Conservation (phyloP, 2,797 vertebrate genomes). For the Amblyraja radiata region DNA sequence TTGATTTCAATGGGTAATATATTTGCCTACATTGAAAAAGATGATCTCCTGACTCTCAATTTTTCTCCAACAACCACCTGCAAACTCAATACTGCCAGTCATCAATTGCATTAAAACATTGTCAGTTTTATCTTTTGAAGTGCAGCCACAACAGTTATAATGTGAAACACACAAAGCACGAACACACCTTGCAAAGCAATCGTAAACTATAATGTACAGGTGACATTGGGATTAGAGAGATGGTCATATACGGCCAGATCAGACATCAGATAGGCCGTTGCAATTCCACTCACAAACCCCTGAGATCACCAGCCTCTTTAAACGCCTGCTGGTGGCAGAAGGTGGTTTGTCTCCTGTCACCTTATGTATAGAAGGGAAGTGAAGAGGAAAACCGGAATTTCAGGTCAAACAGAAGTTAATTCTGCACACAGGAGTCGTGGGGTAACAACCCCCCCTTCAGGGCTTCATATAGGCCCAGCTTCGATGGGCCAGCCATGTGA, state of each 20-base stretch:
- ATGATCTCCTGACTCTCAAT: background rate
- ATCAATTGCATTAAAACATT: background rate
- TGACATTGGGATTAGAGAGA: background rate
- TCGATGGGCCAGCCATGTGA: too few species aligned
- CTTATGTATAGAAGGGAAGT: background rate
- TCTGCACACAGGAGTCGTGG: background rate
- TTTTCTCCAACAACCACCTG: background rate
- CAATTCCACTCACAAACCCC: background rate
- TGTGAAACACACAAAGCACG: background rate
- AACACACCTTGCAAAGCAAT: background rate
- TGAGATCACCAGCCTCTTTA: background rate
- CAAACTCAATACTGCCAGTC: background rate
- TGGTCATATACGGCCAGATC: background rate
- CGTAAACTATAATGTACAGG: background rate
- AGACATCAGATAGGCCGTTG: background rate
- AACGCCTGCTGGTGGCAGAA: background rate
- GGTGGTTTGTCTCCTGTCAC: background rate
- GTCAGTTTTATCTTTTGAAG: background rate
- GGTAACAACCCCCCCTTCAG: background rate
- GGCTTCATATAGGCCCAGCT: too few species aligned
- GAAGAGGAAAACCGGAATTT: background rate
- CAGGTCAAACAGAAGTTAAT: background rate
- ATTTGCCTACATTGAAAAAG: background rate
- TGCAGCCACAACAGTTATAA: background rate
- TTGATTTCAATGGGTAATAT: background rate